Evolutionary conservation across 2,113 vertebrate genomes (phyloP).

Genomic region (Corydoras maculifer): DNA sequence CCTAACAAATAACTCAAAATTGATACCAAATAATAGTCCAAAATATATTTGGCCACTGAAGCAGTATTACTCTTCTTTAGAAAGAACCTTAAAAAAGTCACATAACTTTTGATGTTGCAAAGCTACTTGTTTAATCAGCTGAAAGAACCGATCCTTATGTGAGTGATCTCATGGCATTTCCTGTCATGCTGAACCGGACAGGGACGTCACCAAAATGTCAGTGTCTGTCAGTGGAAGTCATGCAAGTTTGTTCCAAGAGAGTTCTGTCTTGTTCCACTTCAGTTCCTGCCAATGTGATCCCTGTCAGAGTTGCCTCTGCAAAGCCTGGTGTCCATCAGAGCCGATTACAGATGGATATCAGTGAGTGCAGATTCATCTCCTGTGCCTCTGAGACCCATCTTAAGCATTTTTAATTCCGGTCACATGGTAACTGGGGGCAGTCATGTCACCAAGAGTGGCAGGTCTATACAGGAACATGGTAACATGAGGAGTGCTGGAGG

Average conservation of each 20-base stretch:
- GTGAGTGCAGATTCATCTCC: not conserved
- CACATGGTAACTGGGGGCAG: not conserved
- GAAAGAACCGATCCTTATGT: not conserved
- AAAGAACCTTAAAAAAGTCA: too few species aligned
- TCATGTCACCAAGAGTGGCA: constrained; percentile 7
- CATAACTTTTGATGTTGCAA: not conserved
- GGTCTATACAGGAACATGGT: not conserved
- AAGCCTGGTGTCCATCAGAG: constrained; percentile 17
- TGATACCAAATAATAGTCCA: too few species aligned
- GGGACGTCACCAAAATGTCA: constrained; percentile 10
- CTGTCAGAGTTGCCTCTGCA: constrained; percentile 23
- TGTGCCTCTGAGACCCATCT: constrained; percentile 5
- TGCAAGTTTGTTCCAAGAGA: constrained; percentile 4
- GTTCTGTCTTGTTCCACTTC: not conserved
- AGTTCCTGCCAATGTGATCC: constrained; percentile 24
- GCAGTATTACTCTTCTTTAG: too few species aligned
- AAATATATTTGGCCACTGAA: too few species aligned
- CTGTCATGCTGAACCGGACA: constrained; percentile 1
- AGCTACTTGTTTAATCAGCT: not conserved
- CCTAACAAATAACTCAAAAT: too few species aligned
- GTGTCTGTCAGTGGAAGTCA: constrained; percentile 29
- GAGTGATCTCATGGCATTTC: constrained; percentile 10
- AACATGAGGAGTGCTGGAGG: constrained; percentile 2
- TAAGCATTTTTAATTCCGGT: constrained; percentile 31
- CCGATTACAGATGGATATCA: constrained; percentile 20